Evolutionary conservation across 2,113 vertebrate genomes (phyloP).

Genomic region (Corythaeola cristata): DNA sequence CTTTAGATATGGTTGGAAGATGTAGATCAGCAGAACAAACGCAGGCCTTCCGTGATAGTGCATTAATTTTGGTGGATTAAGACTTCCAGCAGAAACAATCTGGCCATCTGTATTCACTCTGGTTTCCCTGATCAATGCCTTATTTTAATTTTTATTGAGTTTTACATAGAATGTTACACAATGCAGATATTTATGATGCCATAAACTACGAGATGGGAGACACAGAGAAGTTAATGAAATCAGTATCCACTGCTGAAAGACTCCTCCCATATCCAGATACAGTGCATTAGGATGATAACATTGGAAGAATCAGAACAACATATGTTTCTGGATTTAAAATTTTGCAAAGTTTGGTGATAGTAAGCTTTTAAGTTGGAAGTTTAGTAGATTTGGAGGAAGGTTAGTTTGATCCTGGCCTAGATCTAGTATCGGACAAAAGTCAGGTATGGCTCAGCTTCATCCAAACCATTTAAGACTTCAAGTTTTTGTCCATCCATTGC

Average conservation of each 20-base stretch:
- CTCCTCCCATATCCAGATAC: neutral
- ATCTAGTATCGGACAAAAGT: neutral
- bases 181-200: neutral
- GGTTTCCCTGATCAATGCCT: neutral
- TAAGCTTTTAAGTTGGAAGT: neutral
- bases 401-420: neutral
- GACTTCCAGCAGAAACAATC: neutral
- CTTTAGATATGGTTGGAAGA: neutral
- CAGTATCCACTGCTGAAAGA: neutral
- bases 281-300: neutral
- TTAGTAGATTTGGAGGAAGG: neutral
- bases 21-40: neutral
- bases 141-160: neutral
- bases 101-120: neutral
- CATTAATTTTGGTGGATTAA: neutral
- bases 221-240: neutral
- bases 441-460: neutral
- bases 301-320: neutral
- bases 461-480: neutral
- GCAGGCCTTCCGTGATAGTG: neutral
- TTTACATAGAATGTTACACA: neutral
- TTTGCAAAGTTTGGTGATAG: neutral
- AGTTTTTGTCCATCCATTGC: neutral
- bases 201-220: neutral
- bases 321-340: neutral